phyloP scores from a whole-genome alignment of 2,113 vertebrate genomes.

The Mugil cephalus region DNA sequence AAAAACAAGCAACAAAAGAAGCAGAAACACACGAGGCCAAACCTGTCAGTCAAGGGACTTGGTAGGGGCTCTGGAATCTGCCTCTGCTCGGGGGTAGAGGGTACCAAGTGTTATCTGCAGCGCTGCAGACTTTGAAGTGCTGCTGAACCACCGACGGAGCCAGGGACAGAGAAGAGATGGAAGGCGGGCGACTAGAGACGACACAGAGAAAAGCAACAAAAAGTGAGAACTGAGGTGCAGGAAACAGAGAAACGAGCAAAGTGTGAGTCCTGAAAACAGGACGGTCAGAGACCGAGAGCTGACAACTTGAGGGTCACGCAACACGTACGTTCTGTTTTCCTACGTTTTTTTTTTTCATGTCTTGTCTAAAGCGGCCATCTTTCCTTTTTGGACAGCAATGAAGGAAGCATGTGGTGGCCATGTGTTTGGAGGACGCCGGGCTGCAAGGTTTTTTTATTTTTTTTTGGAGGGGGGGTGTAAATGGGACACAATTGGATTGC shows the following conservation, averaged over 20 bases:
- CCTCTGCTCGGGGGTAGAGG: conserved; percentile 36
- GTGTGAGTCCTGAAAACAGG: conserved; percentile 3
- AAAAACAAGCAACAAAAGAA: neutral
- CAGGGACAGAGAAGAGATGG: conserved; percentile 52
- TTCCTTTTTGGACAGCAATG: conserved; percentile 39
- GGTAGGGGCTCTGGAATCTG: conserved; percentile 53
- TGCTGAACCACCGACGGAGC: conserved; percentile 62
- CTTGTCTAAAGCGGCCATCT: conserved; percentile 30
- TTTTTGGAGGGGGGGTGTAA: neutral
- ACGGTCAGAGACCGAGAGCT: neutral
- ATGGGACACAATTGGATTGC: conserved; percentile 27
- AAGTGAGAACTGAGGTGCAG: conserved; percentile 24
- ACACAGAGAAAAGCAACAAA: conserved; percentile 45
- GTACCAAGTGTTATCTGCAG: conserved; percentile 72
- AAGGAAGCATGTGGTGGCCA: conserved; percentile 65
- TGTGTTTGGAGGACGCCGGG: conserved; percentile 48
- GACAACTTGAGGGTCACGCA: neutral
- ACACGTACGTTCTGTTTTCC: conserved; percentile 1
- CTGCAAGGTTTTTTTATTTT: conserved; percentile 22
- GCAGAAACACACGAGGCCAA: conserved; percentile 21
- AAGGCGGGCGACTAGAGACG: conserved; percentile 48
- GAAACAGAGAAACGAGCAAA: conserved; percentile 20
- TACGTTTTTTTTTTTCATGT: neutral
- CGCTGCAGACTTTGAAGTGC: conserved; percentile 78
- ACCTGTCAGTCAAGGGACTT: conserved; percentile 50